These are phyloP conservation scores for Coelopa frigida DNA, from an alignment of 1,140 invertebrate species.

Conservation along the genomic window DNA sequence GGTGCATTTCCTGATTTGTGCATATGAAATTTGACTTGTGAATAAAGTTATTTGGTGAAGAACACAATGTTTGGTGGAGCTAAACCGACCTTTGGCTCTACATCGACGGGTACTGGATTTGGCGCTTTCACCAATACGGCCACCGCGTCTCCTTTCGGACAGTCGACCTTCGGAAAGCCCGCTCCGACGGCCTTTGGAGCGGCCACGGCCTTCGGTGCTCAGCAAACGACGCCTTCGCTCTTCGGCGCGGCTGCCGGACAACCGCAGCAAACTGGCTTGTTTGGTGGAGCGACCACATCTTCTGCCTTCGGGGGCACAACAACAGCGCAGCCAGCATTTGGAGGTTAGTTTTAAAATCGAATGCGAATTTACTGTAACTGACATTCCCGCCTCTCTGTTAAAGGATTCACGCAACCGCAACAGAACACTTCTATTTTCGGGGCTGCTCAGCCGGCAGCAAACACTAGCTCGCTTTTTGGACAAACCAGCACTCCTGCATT, in stretches of 20 bases:
- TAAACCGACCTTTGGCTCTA: conserved; percentile 15
- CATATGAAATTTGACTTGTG: too few species aligned
- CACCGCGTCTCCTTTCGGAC: conserved; percentile 31
- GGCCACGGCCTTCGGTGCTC: conserved; percentile 36
- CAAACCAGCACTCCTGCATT: conserved; percentile 50
- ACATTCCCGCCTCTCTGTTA: background rate
- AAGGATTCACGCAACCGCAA: conserved; percentile 33
- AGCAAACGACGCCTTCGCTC: conserved; percentile 33
- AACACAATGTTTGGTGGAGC: conserved; percentile 33
- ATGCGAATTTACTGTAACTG: background rate
- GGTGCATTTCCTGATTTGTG: too few species aligned
- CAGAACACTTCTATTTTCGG: conserved; percentile 36
- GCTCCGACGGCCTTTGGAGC: conserved; percentile 39
- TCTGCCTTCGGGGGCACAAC: conserved; percentile 48
- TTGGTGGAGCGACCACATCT: conserved; percentile 41
- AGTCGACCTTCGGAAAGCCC: conserved; percentile 40
- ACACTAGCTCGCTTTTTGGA: conserved; percentile 47
- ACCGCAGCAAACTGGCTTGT: conserved; percentile 43
- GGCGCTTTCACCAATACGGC: conserved; percentile 30
- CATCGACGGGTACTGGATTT: conserved; percentile 24
- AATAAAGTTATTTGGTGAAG: too few species aligned
- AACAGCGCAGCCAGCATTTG: conserved; percentile 46
- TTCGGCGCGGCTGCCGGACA: conserved; percentile 46
- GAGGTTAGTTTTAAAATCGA: conserved; percentile 30
- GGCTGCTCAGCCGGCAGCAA: conserved; percentile 21